Evolutionary conservation across 2,888 invertebrate species (phyloP).

Genomic region (Bombylius discolor): DNA sequence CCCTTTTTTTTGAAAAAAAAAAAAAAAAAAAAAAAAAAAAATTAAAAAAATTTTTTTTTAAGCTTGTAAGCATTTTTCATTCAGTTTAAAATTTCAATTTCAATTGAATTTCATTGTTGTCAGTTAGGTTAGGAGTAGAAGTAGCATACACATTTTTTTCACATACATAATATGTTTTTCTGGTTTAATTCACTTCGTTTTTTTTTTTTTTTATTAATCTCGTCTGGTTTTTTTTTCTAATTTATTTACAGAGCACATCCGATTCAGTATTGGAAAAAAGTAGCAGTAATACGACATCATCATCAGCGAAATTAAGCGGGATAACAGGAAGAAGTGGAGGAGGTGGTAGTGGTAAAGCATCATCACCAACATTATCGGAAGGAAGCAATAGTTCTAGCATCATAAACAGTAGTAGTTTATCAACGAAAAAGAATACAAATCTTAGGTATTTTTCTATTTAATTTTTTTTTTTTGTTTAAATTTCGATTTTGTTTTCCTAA

Average conservation of each 20-base stretch:
- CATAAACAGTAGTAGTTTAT: slow-evolving; percentile 8
- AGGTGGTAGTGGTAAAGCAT: slow-evolving; percentile 21
- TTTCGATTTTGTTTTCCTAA: too few relatives aligned
- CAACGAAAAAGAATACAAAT: slow-evolving; percentile 9
- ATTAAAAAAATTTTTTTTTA: too few relatives aligned
- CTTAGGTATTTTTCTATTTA: slow-evolving; percentile 9
- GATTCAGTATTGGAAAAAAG: slow-evolving; percentile 43
- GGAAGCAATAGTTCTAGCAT: slow-evolving; percentile 23
- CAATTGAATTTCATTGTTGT: too few relatives aligned
- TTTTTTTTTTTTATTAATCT: too few relatives aligned
- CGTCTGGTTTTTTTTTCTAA: neutral
- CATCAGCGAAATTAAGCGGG: slow-evolving; percentile 10
- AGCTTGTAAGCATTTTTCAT: too few relatives aligned
- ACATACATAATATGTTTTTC: too few relatives aligned
- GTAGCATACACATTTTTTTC: too few relatives aligned
- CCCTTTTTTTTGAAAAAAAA: too few relatives aligned
- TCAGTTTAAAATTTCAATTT: too few relatives aligned
- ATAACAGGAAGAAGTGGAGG: neutral
- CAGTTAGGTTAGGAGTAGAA: too few relatives aligned
- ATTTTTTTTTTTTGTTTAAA: neutral
- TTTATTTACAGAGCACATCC: slow-evolving; percentile 42
- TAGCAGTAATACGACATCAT: slow-evolving; percentile 19
- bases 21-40: too few relatives aligned
- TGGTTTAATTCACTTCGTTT: too few relatives aligned
- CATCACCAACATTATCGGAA: slow-evolving; percentile 31